Base-by-base conservation (phyloP, 2,888 invertebrate species). In the Pseudococcus longispinus region DNA sequence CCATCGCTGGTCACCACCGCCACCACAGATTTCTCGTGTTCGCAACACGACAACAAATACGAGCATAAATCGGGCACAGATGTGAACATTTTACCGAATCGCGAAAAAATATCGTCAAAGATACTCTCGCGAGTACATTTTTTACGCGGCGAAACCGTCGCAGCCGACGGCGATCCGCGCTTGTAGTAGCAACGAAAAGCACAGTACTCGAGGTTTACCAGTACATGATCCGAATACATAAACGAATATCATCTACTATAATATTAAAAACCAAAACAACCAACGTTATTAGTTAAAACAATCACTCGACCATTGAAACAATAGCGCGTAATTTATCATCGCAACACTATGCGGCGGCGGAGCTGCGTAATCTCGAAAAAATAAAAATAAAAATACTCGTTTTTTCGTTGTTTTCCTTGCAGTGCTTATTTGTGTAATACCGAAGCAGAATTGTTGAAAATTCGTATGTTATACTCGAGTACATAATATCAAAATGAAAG, bases 41-140 rank as follows among this genome's bases (percentile, higher is more conserved):
- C 87, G 87, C 82, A 87, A 65, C 87, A 87, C 29, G 83, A 87
- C 23, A 83, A 74, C 70, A 87, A 23, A 20, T 70, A 87, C 83
- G 83, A 83, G 70, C 60, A 86, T 60, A 87, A 65, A 83, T 87
- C 87, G 6, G 87, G 87, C 70, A 87, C 74, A 26, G 87, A 84
- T 9, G 87, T 70, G 51, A 87, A 87, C 87, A 87, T 87, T 26
- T 70, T 70, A 26, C 5, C 44, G 20, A 51, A 70, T 15, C 70
- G 70, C 60, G 60, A 60, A 13, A 70, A 70, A 32, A 70, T 29
- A 15, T 3, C 29, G 15, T 70, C 70, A 18, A 70, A 70, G 29
- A 70, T 60, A 60, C 60, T 5, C 5, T 8, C 37, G 37, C 37
- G 60, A 23, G 29, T 29, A 29, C 70, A 70, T 70, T 29, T 70